Base-by-base conservation (phyloP, 2,888 invertebrate genomes). In the Coleophora flavipennella region DNA sequence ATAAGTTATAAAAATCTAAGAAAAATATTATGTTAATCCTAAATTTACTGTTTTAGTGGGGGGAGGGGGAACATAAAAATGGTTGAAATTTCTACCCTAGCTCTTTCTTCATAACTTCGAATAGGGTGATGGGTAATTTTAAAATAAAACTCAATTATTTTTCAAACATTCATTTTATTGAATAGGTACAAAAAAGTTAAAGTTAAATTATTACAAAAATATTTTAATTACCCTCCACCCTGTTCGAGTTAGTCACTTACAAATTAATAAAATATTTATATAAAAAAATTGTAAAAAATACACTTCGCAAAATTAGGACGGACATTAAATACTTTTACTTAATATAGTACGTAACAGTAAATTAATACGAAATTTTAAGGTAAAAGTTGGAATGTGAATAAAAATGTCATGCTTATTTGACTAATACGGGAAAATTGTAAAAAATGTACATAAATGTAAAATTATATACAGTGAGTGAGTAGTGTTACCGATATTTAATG, bases 151-250 rank as follows among this genome's bases (percentile, higher is more conserved):
- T 59, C 55, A 54, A 61, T 56, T 12, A 58, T 37, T 38, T 37
- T 20, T 20, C 50, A 59, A 48, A 55, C 44, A 57, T 72, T 75
- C 67, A 69, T 20, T 20, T 20, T 20, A 20, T 20, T 20, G 20
- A 6, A 20, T n/a, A n/a, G n/a, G n/a, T 6, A 20, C 6, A 4
- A 20, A 20, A 20, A 20, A 20, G 20, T 20, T 3, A 20, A 6
- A 20, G 3, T 68, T 64, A 63, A 57, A n/a, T 14, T 13, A 13
- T 13, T 35, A 35, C 51, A 61, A 53, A 55, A 50, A 51, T 55
- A 46, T 41, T 56, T 44, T 51, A 60, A 60, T 56, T 71, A 80
- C 80, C 80, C 80, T 76, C 75, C 80, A 80, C 83, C 80, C 73
- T 53, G 57, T 53, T 39, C 39, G 47, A 46, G 44, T 46, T 49